Conservation (phyloP, 2,797 vertebrate species). For the Acipenser transmontanus region DNA sequence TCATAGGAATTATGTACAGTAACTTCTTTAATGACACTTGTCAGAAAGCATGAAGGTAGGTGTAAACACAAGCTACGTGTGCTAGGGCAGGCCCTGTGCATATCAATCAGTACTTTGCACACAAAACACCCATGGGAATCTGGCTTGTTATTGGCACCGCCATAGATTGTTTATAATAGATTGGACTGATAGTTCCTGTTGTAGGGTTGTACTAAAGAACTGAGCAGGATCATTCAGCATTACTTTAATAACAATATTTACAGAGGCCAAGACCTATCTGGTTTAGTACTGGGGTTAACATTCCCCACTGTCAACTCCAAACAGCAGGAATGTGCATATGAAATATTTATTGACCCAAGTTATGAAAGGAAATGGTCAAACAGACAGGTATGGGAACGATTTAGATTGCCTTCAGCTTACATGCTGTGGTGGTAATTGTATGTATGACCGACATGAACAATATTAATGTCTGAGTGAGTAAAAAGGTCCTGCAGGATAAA, state of each 20-base stretch:
- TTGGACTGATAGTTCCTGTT: neutral
- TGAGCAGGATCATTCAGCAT: constrained; percentile 30
- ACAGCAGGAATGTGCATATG: constrained; percentile 32
- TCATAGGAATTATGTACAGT: neutral
- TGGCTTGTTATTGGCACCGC: neutral
- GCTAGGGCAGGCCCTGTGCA: neutral
- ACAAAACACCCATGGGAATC: neutral
- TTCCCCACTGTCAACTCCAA: constrained; percentile 38
- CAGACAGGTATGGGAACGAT: constrained; percentile 1
- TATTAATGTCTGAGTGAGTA: constrained; percentile 10
- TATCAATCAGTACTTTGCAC: neutral
- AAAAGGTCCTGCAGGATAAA: neutral
- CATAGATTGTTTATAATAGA: neutral
- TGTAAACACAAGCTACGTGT: neutral
- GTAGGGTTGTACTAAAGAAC: neutral
- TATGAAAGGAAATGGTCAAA: constrained; percentile 11
- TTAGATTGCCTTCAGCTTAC: constrained; percentile 15
- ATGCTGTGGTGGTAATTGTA: constrained; percentile 1
- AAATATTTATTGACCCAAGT: constrained; percentile 29
- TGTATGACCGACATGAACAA: constrained; percentile 5
- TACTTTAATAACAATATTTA: constrained; percentile 32
- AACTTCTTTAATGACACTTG: neutral
- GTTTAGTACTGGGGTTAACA: constrained; percentile 36
- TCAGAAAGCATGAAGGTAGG: neutral
- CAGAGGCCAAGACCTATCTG: constrained; percentile 31